Evolutionary conservation across 2,888 invertebrate genomes (phyloP).

Genomic region (Habrosyne pyritoides): DNA sequence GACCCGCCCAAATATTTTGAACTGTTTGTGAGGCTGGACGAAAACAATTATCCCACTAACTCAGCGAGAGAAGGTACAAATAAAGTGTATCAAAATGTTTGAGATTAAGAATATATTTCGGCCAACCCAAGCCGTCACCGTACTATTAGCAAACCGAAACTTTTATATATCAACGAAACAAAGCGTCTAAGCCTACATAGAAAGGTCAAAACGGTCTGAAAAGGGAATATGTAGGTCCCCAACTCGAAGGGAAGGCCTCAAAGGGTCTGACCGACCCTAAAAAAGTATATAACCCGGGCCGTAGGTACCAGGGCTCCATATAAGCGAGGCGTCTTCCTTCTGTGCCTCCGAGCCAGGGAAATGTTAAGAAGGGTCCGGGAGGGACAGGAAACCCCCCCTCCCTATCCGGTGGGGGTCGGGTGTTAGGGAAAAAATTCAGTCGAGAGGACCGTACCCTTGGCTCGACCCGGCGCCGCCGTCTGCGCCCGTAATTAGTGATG

Average conservation of each 20-base stretch:
- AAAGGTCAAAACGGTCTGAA: conserved; percentile 73
- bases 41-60: background rate
- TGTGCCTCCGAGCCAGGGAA: conserved; percentile 57
- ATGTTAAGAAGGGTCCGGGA: conserved; percentile 81
- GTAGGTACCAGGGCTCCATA: conserved; percentile 75
- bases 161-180: conserved; percentile 63
- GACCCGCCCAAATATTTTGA: too few species aligned
- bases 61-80: background rate
- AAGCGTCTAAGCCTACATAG: conserved; percentile 59
- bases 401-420: conserved; percentile 68
- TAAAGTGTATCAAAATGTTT: background rate
- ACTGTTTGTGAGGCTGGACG: too few species aligned
- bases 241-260: conserved; percentile 68
- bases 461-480: conserved; percentile 76
- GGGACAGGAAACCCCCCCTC: conserved; percentile 67
- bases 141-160: conserved; percentile 53
- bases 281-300: conserved; percentile 78
- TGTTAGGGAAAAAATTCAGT: conserved; percentile 77
- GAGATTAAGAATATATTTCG: background rate
- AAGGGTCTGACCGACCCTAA: conserved; percentile 79
- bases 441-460: conserved; percentile 76
- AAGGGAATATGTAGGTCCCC: conserved; percentile 76
- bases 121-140: conserved; percentile 16
- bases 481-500: conserved; percentile 81
- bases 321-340: conserved; percentile 56